A percentile compares a stretch with the other conserved stretches of the same genome.
These are phyloP conservation scores for Chiloscyllium punctatum DNA, from an alignment of 2,797 vertebrate species.

Conservation along the genomic window DNA sequence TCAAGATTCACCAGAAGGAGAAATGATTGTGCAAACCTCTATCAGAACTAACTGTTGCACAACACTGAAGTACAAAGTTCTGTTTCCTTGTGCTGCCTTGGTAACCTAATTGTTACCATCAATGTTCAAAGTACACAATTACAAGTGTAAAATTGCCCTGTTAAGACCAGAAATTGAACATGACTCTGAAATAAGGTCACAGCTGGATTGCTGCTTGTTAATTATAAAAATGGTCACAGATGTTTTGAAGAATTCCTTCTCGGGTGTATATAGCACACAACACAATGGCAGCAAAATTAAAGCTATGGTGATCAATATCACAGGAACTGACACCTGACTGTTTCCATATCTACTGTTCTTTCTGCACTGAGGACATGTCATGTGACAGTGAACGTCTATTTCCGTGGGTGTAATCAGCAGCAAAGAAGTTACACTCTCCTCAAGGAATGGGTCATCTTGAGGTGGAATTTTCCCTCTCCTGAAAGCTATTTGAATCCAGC, in stretches of 20 bases:
- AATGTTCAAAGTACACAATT: not conserved
- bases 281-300: not conserved
- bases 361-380: not conserved
- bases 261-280: not conserved
- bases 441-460: not conserved
- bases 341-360: not conserved
- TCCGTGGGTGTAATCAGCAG: not conserved
- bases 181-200: not conserved
- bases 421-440: not conserved
- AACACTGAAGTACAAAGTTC: not conserved
- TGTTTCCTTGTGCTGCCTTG: not conserved
- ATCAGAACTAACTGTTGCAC: not conserved
- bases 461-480: not conserved
- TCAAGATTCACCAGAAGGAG: not conserved
- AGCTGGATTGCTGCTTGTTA: slow-evolving; percentile 15
- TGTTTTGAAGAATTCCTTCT: not conserved
- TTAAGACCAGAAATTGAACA: slow-evolving; percentile 10
- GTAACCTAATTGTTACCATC: slow-evolving; percentile 15
- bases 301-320: not conserved
- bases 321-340: not conserved
- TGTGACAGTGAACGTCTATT: not conserved
- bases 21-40: not conserved
- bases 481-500: not conserved
- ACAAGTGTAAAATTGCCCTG: not conserved
- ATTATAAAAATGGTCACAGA: not conserved